Evolutionary conservation across 2,888 invertebrate genomes (phyloP), one percentile per base, ranked within the genome.

Genomic region (Trissoscelio sp.): DNA sequence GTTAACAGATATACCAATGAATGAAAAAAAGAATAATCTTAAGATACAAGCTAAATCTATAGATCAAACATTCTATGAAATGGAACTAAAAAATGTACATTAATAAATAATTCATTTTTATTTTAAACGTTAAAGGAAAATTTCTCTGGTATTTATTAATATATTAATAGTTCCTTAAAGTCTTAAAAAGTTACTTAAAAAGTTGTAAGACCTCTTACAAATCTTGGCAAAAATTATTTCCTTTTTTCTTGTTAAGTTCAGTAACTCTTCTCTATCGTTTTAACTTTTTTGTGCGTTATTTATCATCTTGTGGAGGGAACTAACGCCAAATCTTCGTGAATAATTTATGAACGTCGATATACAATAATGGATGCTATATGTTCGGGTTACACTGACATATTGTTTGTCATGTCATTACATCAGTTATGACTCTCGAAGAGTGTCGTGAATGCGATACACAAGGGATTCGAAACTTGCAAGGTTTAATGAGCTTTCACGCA

Each of bases 401-500:
- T 77, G 62, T 70, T 78, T 70, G 70, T 57, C 37, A 39, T 78
- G 70, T 70, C 72, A 79, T 70, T 79, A 57, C 78, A 79, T 79
- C 70, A 79, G 72, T 66, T 79, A 72, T 72, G 55, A 39, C 58
- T 57, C 55, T 66, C 58, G 64, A 79, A 72, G 72, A 72, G 87
- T 87, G 86, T 88, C 86, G 87, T 89, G 88, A 89, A 88, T 89
- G 88, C 88, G 88, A 89, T 88, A 88, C 87, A 87, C 87, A 85
- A 85, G 87, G 89, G 89, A 88, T 89, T 89, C 88, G 88, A 88
- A 86, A 87, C 86, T 89, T 88, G 89, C 88, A 88, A 88, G 87
- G 88, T 88, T 83, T 80, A 89, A 89, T 89, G 87, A 88, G 88
- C 89, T 87, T 86, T 83, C 89, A 89, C 88, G 90, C 90, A 90